These are phyloP conservation scores for Hemicentrotus pulcherrimus DNA, from an alignment of 35 echinoderm and acorn worm species.

Conservation along the genomic window DNA sequence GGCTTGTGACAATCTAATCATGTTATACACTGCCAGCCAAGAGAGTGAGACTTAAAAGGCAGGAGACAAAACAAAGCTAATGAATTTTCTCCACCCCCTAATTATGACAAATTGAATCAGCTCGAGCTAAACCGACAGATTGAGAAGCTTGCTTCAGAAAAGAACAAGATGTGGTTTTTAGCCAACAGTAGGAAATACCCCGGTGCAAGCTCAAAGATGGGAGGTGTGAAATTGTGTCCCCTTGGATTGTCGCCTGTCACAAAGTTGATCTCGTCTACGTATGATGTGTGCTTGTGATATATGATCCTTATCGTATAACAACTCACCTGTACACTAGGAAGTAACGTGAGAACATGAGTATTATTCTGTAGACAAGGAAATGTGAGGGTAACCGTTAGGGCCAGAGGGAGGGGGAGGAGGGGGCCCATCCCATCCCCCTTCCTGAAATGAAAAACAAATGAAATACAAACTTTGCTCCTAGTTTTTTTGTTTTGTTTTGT, in stretches of 20 bases:
- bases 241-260: not conserved
- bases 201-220: not conserved
- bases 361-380: not conserved
- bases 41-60: not conserved
- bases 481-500: not conserved
- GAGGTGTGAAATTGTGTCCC: not conserved
- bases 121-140: not conserved
- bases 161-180: not conserved
- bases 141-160: not conserved
- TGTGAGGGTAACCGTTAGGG: not conserved
- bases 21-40: not conserved
- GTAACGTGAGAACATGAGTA: not conserved
- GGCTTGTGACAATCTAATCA: not conserved
- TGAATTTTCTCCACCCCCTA: not conserved
- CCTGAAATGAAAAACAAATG: not conserved
- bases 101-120: slow-evolving; percentile 19
- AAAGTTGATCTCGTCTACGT: not conserved
- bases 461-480: not conserved
- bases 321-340: not conserved
- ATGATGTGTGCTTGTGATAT: not conserved
- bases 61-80: not conserved
- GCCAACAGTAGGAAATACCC: slow-evolving; percentile 7
- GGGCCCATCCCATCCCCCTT: not conserved
- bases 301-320: not conserved
- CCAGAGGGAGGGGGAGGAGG: not conserved